Conservation (phyloP, 1,140 invertebrate species). For the Nephila pilipes region DNA sequence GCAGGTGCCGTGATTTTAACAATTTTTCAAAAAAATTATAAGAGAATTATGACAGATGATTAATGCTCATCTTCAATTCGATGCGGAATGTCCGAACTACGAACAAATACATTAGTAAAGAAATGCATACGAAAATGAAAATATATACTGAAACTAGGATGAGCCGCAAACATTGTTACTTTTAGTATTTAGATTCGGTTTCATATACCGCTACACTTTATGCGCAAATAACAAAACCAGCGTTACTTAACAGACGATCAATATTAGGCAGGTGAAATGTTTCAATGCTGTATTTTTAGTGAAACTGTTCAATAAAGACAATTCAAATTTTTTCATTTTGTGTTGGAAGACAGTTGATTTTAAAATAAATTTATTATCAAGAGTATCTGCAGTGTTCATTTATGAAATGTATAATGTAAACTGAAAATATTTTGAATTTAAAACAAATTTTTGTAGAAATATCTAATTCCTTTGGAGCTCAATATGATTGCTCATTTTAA, state of each 20-base stretch:
- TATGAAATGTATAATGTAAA: too few relatives aligned
- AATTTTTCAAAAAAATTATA: neutral
- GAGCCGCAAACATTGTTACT: neutral
- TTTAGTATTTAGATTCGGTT: constrained; percentile 49
- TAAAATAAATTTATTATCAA: too few relatives aligned
- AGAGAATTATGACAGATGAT: neutral
- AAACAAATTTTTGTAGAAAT: too few relatives aligned
- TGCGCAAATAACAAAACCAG: constrained; percentile 56
- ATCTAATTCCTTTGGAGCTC: too few relatives aligned
- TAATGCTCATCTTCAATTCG: neutral
- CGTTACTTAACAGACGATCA: constrained; percentile 68
- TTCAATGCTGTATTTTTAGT: constrained; percentile 16
- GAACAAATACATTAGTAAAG: neutral
- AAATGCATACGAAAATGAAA: neutral
- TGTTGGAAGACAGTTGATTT: too few relatives aligned
- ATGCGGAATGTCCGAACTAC: neutral
- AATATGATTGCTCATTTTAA: too few relatives aligned
- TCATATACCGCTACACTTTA: constrained; percentile 68
- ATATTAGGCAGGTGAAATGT: constrained; percentile 50
- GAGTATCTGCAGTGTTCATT: too few relatives aligned
- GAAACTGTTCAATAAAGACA: neutral
- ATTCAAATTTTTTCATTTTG: neutral
- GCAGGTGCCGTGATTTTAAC: neutral
- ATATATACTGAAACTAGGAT: neutral
- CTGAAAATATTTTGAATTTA: too few relatives aligned